Evolutionary conservation across 92 coral and sea anemone genomes (phyloP), one percentile per base, ranked within the genome.

Genomic region (Anthopleura xanthogrammica): DNA sequence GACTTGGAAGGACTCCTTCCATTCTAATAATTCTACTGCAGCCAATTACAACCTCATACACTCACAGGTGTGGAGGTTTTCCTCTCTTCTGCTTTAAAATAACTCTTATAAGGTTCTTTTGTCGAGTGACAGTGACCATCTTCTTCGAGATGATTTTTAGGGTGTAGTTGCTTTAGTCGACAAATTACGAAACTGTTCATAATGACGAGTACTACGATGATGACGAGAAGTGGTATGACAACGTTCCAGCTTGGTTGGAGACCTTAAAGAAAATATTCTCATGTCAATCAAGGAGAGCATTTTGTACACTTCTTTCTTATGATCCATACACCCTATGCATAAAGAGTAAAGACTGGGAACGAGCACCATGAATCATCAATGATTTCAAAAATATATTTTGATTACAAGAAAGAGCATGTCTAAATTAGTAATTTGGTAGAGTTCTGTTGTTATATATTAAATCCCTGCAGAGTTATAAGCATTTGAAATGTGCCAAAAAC

Each of bases 131-230:
- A 68, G 8, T 68, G 41, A 2, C 41, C 74, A 5, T 80, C 83
- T 79, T 81, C 84, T 50, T 24, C 64, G 14, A 80, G 75, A 43
- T 36, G 60, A 16, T 71, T 60, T 52, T 81, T 79, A 11, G 79
- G 60, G 54, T 65, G 66, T 8, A 55, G n/a, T 19, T 85, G 78
- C 36, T 54, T 78, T 68, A 91, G 77, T 42, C 90, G 90, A 64
- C 87, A 88, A 64, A 91, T 73, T 3, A 91, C 84, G 70, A 91
- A 81, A 74, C 90, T 77, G 90, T 91, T 91, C 76, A 84, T 87
- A 52, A 87, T 68, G 10, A 91, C 83, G 1, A 90, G 87, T 1
- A 91, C 79, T 19, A 91, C 83, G 58, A 91, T 85, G 17, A 90
- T 83, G 55, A 90, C 86, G 66, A 88, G 83, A 42, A 90, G 82